Evolutionary conservation across 1,140 invertebrate genomes (phyloP), one percentile per base, ranked within the genome.

Genomic region (Drosophila kepulauana): DNA sequence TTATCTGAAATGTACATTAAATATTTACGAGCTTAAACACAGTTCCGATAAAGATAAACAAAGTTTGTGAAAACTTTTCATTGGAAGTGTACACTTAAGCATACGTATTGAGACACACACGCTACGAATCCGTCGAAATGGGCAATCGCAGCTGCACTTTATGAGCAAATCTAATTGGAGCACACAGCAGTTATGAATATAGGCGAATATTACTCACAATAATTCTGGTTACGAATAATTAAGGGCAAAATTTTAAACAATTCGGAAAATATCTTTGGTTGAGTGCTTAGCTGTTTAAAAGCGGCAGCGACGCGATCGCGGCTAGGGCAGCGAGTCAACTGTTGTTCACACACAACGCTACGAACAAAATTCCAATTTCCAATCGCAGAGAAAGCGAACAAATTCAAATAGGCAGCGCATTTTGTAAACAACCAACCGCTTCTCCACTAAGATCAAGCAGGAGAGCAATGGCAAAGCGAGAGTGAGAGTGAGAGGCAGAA

Each of bases 351-450:
- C 63, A 68, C 35, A 33, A 33, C 10, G 48, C 51, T 57, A 61
- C 38, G 33, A 65, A 71, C 59, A 64, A 84, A 80, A 75, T 84
- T 84, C 73, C 84, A 87, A 78, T 84, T 87, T 87, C 85, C 84
- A 87, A 87, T 89, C 67, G 72, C 76, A 69, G 86, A 75, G 79
- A 88, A 87, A 87, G 85, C 84, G 54, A 79, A 63, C 49, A 65
- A 49, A 61, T 70, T 86, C 79, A 79, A 84, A 85, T 57, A 52
- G 46, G 59, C 51, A 61, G 45, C 57, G 43, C 68, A 57, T 65
- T 25, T 87, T 82, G 82, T 87, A 87, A 88, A 87, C 82, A 86
- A 68, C 77, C 58, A 73, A 67, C 69, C 48, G 45, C 35, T 58
- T 54, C 58, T 75, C 66, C 64, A 46, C 10, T 1, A 20, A 57